Conservation (phyloP, 2,797 vertebrate species). For the Gallinago nigripennis region DNA sequence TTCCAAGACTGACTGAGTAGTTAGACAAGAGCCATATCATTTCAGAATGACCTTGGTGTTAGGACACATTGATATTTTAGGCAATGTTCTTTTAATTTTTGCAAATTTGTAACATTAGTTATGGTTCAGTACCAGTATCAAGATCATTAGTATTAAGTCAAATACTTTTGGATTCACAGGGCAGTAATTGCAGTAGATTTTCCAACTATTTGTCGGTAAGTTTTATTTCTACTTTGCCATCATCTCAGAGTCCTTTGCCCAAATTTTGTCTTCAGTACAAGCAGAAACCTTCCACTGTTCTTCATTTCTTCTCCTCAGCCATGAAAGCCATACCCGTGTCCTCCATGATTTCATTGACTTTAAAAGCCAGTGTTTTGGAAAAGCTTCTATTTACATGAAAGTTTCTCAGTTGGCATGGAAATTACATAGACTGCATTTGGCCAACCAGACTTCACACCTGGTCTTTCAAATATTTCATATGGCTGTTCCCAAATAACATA, state of each 20-base stretch:
- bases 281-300: not conserved
- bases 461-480: not conserved
- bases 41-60: slow-evolving; percentile 81
- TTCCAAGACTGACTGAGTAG: slow-evolving; percentile 71
- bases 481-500: not conserved
- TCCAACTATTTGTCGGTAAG: slow-evolving; percentile 71
- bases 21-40: slow-evolving; percentile 69
- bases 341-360: not conserved
- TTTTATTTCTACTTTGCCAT: slow-evolving; percentile 63
- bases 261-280: not conserved
- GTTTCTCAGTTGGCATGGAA: not conserved
- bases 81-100: slow-evolving; percentile 82
- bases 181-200: slow-evolving; percentile 75
- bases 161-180: slow-evolving; percentile 78
- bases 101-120: slow-evolving; percentile 85
- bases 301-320: not conserved
- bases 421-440: not conserved
- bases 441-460: not conserved
- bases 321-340: not conserved
- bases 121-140: slow-evolving; percentile 83
- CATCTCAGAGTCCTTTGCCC: slow-evolving; percentile 15
- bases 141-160: slow-evolving; percentile 81
- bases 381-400: not conserved
- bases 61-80: slow-evolving; percentile 80
- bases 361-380: not conserved